Evolutionary conservation across 1,140 invertebrate species (phyloP), one percentile per base, ranked within the genome.

Genomic region (Bradynema listronoti): DNA sequence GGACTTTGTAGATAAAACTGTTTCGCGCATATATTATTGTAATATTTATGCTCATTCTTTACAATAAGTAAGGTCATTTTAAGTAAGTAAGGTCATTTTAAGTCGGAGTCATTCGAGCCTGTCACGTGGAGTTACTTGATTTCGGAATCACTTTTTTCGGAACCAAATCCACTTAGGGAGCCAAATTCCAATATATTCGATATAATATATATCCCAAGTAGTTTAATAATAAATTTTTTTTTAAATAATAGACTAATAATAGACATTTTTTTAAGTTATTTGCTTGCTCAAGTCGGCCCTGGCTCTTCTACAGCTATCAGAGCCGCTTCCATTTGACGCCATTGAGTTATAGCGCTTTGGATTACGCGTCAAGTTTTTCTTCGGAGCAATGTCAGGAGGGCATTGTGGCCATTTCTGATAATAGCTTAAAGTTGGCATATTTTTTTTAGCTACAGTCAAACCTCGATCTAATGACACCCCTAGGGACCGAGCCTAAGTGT

Each of bases 321-420:
- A 97, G 92, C 81, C 76, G 85, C 49, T 83, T 83, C 66, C 77
- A 77, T 63, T 54, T 77, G 16, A 77, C 77, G 7, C 75, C 75
- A 30, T 55, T 77, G 5, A 75, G 71, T 34, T 77, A 78, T 52
- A 67, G 33, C 7, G 27, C 75, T 43, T 80, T 99, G 22, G 95
- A 98, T 78, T 96, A 93, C 82, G 94, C 95, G 0, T 92, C 91
- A 0, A 91, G 92, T 9, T 99, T 97, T 78, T 90, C 90, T 57
- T 95, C 91, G 58, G 93, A 98, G 80, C 94, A 99, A 79, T 99
- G 94, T 83, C 90, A 91, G 0, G 95, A 99, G 80, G 95, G 93
- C 65, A 94, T 99, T 66, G 95, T 99, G 5, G 94, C 95, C 0
- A 98, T 99, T 79, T 94, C 92, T 0, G 89, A 89, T 0, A 98